These are phyloP conservation scores for Cremastobaeus sp. DNA, from an alignment of 2,888 invertebrate species.

Conservation along the genomic window DNA sequence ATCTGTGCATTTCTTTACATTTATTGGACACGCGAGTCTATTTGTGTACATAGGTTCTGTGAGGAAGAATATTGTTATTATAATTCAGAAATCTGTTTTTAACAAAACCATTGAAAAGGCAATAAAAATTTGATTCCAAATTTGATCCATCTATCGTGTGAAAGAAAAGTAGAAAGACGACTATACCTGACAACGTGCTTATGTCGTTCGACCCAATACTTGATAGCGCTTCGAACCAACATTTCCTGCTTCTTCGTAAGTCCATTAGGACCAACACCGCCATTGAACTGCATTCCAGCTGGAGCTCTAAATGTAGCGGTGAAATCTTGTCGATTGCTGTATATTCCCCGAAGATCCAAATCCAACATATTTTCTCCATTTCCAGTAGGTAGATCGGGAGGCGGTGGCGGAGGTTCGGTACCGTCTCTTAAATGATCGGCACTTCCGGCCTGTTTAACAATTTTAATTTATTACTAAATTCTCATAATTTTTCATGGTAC, in stretches of 20 bases:
- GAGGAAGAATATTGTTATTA: not conserved
- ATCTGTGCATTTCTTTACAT: slow-evolving; percentile 58
- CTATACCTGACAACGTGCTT: slow-evolving; percentile 93
- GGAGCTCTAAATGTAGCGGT: slow-evolving; percentile 85
- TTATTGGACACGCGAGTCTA: slow-evolving; percentile 11
- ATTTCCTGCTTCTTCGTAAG: slow-evolving; percentile 90
- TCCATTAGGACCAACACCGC: slow-evolving; percentile 86
- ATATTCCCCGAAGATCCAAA: slow-evolving; percentile 86
- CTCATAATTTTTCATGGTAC: too few relatives aligned
- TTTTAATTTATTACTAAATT: too few relatives aligned
- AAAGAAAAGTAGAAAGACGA: too few relatives aligned
- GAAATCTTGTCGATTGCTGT: slow-evolving; percentile 88
- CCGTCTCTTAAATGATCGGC: slow-evolving; percentile 71
- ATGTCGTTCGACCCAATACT: slow-evolving; percentile 93
- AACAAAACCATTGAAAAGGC: not conserved
- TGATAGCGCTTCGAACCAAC: slow-evolving; percentile 91
- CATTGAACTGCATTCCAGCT: slow-evolving; percentile 77
- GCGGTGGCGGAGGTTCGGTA: slow-evolving; percentile 53
- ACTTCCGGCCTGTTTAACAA: slow-evolving; percentile 72
- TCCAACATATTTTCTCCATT: slow-evolving; percentile 78
- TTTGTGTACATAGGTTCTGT: not conserved
- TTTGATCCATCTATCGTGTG: too few relatives aligned
- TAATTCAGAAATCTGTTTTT: too few relatives aligned
- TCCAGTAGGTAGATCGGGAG: slow-evolving; percentile 61
- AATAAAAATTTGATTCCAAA: too few relatives aligned